These are phyloP conservation scores for Drosophila bocki DNA, from an alignment of 1,140 invertebrate genomes.

Conservation along the genomic window DNA sequence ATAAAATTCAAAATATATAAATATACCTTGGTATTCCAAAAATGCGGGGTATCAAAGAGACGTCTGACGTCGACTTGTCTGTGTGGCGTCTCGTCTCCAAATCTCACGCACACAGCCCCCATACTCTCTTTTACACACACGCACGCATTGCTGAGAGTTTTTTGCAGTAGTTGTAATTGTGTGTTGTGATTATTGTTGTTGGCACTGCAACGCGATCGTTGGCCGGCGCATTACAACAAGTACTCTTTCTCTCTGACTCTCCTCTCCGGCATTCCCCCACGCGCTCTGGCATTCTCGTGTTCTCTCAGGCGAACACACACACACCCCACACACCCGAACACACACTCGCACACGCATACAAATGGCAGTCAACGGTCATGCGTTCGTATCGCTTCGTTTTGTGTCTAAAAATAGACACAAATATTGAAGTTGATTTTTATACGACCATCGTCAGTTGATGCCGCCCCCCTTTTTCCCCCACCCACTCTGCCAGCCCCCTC, in stretches of 20 bases:
- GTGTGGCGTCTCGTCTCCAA: conserved; percentile 67
- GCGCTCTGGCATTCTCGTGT: conserved; percentile 17
- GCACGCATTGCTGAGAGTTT: conserved; percentile 33
- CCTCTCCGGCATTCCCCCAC: conserved; percentile 20
- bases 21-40: not conserved
- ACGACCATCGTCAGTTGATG: conserved; percentile 49
- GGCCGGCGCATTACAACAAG: conserved; percentile 66
- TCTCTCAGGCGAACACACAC: conserved; percentile 2
- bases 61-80: conserved; percentile 72
- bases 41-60: conserved; percentile 5
- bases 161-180: conserved; percentile 38
- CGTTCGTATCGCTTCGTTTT: conserved; percentile 68
- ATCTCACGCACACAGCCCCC: conserved; percentile 25
- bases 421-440: conserved; percentile 83
- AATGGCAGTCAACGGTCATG: conserved; percentile 59
- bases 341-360: conserved; percentile 20
- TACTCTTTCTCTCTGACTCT: conserved; percentile 19
- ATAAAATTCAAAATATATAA: not conserved
- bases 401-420: conserved; percentile 83
- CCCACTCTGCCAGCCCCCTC: not conserved
- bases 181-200: conserved; percentile 37
- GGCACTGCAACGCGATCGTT: conserved; percentile 59
- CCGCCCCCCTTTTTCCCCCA: not conserved
- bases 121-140: not conserved
- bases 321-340: conserved; percentile 6